Evolutionary conservation across 2,797 vertebrate genomes (phyloP).

Genomic region (Yasuhikotakia modesta): DNA sequence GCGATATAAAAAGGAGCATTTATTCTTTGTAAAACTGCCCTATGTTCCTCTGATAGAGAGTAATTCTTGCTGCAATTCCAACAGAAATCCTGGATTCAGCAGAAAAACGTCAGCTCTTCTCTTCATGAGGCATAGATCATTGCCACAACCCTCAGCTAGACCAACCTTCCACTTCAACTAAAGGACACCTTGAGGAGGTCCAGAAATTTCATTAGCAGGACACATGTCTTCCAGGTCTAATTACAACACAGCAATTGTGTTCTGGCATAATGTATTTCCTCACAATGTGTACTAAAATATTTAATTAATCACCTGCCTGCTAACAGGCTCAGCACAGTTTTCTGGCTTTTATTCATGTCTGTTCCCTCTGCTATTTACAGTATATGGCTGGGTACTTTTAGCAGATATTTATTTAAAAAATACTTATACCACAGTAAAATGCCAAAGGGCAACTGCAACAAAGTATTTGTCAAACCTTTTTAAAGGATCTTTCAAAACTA

Average conservation of each 20-base stretch:
- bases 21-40: conserved; percentile 2
- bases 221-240: conserved; percentile 23
- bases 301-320: conserved; percentile 39
- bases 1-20: not conserved
- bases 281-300: conserved; percentile 41
- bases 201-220: conserved; percentile 34
- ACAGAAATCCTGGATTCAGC: conserved; percentile 11
- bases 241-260: conserved; percentile 33
- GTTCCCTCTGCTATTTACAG: conserved; percentile 15
- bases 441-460: too few relatives aligned
- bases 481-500: too few relatives aligned
- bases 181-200: conserved; percentile 51
- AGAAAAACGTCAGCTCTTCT: conserved; percentile 1
- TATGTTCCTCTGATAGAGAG: not conserved
- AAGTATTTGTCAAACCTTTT: too few relatives aligned
- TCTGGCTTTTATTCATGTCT: too few relatives aligned
- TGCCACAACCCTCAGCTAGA: conserved; percentile 9
- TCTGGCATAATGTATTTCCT: conserved; percentile 32
- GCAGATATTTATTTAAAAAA: too few relatives aligned
- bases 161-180: conserved; percentile 36
- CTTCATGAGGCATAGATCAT: conserved; percentile 5
- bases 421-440: too few relatives aligned
- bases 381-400: too few relatives aligned
- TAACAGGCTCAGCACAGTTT: too few relatives aligned
- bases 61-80: conserved; percentile 9